Evolutionary conservation across 2,888 invertebrate genomes (phyloP), one percentile per base, ranked within the genome.

Genomic region (Acleris literana): DNA sequence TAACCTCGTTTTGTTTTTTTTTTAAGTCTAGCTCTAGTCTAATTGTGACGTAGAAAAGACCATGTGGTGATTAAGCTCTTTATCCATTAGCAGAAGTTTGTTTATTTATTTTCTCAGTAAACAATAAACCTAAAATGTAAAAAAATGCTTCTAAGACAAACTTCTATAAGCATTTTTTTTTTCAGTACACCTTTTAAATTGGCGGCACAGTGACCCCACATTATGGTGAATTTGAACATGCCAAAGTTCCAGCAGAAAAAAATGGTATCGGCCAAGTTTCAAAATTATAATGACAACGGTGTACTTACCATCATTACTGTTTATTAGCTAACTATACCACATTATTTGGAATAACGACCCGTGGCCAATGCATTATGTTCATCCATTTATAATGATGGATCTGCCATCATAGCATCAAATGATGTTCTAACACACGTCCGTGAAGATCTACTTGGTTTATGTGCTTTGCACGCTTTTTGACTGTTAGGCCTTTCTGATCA

Each of bases 331-430:
- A 54, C 33, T 53, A 59, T 33, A 17, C 20, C 39, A 44, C 49
- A 61, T 61, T 57, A 66, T 66, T 66, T 57, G 33, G 66, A 52
- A 52, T 66, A 66, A 66, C 57, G 66, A 66, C 52, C 66, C 66
- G 25, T 66, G 52, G 16, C 61, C 55, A 51, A 61, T 65, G 49
- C 43, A 60, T 49, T 59, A 46, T 56, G 33, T 62, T 57, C 66
- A 39, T 53, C 61, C 52, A 61, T 57, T 66, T 66, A 25, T 62
- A 46, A 56, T 57, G 65, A 66, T 61, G 46, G 48, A 66, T 66
- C 4, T 57, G 39, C 48, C 52, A 18, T 61, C 33, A 52, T 22
- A 61, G 55, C 33, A 46, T 52, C 65, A 57, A 66, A 66, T 66
- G 57, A 66, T 57, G 33, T 53, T 17, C 51, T 44, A 48, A 46